A percentile compares a stretch with the other conserved stretches of the same genome.
phyloP scores from a whole-genome alignment of 2,113 vertebrate species.

The Cavia porcellus region DNA sequence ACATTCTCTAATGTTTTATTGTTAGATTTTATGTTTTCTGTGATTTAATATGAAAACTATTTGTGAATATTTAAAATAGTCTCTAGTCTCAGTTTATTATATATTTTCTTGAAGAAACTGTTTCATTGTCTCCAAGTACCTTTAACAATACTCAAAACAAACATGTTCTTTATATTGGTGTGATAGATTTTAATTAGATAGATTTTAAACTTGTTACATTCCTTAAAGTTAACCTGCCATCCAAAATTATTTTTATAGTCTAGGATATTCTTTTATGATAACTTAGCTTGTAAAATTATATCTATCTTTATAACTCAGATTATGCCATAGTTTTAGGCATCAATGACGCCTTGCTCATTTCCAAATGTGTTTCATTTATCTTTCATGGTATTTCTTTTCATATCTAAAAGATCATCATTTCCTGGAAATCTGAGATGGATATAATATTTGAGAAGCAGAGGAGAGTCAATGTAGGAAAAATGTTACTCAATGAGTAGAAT shows the following conservation, averaged over 20 bases:
- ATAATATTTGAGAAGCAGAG: not conserved
- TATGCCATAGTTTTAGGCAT: not conserved
- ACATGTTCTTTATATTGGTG: not conserved
- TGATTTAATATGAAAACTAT: not conserved
- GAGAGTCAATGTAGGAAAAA: not conserved
- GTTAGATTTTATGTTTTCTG: conserved; percentile 10
- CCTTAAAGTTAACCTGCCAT: not conserved
- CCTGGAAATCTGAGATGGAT: not conserved
- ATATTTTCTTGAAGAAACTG: not conserved
- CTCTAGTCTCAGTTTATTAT: not conserved
- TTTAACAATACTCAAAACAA: not conserved
- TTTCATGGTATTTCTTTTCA: not conserved
- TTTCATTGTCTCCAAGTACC: not conserved
- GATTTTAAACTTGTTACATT: not conserved
- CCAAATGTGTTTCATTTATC: not conserved
- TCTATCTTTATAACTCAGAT: not conserved
- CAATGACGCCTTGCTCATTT: not conserved
- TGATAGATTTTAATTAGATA: not conserved
- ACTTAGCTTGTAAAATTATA: not conserved
- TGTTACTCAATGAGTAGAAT: conserved; percentile 29
- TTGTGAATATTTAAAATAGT: not conserved
- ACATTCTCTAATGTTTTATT: not conserved
- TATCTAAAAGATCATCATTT: not conserved
- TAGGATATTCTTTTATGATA: not conserved
- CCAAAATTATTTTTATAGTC: not conserved